phyloP scores from a whole-genome alignment of 1,140 invertebrate genomes.

The Tetragonula clypearis region DNA sequence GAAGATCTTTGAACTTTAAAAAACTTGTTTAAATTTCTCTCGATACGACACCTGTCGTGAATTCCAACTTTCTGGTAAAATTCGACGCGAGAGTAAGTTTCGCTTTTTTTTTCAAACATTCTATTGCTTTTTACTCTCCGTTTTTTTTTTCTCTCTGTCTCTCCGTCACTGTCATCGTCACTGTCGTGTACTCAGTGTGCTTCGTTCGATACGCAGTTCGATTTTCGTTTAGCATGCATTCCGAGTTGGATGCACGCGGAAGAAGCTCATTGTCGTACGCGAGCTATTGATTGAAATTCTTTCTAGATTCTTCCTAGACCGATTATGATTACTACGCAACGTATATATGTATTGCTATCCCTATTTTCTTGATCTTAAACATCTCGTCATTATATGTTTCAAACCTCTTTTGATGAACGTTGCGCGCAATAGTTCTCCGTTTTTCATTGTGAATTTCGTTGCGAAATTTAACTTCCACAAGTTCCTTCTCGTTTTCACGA shows the following conservation, averaged over 20 bases:
- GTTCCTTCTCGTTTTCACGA: too few relatives aligned
- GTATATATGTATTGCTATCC: too few relatives aligned
- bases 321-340: not conserved
- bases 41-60: not conserved
- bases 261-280: constrained; percentile 1
- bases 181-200: not conserved
- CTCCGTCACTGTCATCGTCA: not conserved
- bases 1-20: not conserved
- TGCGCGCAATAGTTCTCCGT: too few relatives aligned
- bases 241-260: constrained; percentile 2
- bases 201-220: constrained; percentile 22
- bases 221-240: constrained; percentile 29
- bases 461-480: too few relatives aligned
- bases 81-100: not conserved
- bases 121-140: too few relatives aligned
- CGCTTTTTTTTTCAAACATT: too few relatives aligned
- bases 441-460: too few relatives aligned
- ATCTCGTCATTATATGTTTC: not conserved
- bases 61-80: not conserved
- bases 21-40: not conserved
- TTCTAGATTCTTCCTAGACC: not conserved
- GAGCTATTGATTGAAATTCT: not conserved
- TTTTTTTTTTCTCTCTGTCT: not conserved
- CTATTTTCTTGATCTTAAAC: not conserved
- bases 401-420: not conserved